Conservation (phyloP, 2,113 vertebrate genomes). For the Caranx melampygus region DNA sequence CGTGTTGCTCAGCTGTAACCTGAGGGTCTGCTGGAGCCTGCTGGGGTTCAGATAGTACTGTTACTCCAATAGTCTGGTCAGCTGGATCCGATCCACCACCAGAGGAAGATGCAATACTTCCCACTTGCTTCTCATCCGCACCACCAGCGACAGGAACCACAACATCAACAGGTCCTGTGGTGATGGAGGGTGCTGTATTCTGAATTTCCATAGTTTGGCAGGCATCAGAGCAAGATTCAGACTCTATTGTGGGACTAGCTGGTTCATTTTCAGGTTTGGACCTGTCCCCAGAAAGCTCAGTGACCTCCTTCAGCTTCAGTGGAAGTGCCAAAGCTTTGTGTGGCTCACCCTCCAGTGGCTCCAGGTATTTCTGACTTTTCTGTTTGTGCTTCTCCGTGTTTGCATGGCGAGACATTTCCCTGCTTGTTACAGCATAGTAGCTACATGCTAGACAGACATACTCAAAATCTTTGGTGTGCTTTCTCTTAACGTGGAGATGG, state of each 20-base stretch:
- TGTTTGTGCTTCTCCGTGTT: conserved; percentile 94
- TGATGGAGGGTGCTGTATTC: background rate
- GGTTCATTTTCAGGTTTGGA: conserved; percentile 31
- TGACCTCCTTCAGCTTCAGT: conserved; percentile 12
- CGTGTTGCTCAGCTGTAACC: conserved; percentile 22
- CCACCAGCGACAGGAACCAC: background rate
- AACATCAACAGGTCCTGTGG: conserved; percentile 21
- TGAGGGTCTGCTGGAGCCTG: conserved; percentile 30
- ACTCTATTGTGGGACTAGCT: conserved; percentile 20
- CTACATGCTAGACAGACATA: conserved; percentile 95
- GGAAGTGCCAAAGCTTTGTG: conserved; percentile 20
- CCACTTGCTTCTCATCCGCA: conserved; percentile 41
- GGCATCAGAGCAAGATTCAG: conserved; percentile 37
- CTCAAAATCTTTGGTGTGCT: conserved; percentile 94
- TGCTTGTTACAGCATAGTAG: conserved; percentile 93
- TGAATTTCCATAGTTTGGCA: conserved; percentile 23
- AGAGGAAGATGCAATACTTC: conserved; percentile 18
- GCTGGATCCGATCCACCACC: conserved; percentile 6
- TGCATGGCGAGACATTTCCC: conserved; percentile 94
- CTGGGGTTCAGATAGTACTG: conserved; percentile 31
- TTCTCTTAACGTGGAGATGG: conserved; percentile 91
- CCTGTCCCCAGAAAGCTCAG: conserved; percentile 25
- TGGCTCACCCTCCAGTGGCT: conserved; percentile 28
- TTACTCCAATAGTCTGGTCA: background rate
- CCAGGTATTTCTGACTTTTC: conserved; percentile 87